Base-by-base conservation (phyloP, 2,797 vertebrate species). In the Chelmon rostratus region DNA sequence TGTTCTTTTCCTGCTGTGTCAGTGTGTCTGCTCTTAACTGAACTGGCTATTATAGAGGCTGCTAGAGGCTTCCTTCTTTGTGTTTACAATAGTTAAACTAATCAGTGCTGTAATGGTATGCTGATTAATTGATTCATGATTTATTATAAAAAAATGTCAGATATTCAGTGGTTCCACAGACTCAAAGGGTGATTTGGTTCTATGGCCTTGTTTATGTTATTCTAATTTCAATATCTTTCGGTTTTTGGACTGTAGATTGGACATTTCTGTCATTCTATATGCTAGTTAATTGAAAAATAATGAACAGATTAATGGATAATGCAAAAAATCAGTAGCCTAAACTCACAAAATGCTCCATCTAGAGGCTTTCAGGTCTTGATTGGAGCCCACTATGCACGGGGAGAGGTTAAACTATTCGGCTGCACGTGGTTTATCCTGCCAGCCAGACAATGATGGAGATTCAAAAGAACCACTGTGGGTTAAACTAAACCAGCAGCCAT, bases 361-460 rank as follows among this genome's bases (percentile, higher is more conserved):
- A 11, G 21, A 64, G 15, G 13, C 11, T 73, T 63, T 54, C 4
- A 31, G 28, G 33, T 38, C 6, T 19, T 11, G 19, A 13, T 15
- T 33, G 18, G 35, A 6, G n/a, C 44, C 33, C 7, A 31, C n/a
- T 1, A 3, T 53, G 54, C 62, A n/a, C 52, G 8, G 73, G 54
- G 74, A 28, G 54, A 76, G 58, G 64, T 58, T 71, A 70, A 66
- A 59, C 49, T 75, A 6, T 81, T 73, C 54, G 73, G 5, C 28
- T 38, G 61, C n/a, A 16, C 53, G 35, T 40, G 3, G 23, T 42
- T 54, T 12, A 56, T 61, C 38, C 53, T 65, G 50, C 42, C 38
- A 69, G 52, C 46, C 52, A 38, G 52, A 71, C 62, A 52, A 46
- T 76, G 53, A 74, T 53, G 64, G 70, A 44, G 44, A 74, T 76